phyloP scores from a whole-genome alignment of 2,797 vertebrate genomes.

The Natrix natrix region DNA sequence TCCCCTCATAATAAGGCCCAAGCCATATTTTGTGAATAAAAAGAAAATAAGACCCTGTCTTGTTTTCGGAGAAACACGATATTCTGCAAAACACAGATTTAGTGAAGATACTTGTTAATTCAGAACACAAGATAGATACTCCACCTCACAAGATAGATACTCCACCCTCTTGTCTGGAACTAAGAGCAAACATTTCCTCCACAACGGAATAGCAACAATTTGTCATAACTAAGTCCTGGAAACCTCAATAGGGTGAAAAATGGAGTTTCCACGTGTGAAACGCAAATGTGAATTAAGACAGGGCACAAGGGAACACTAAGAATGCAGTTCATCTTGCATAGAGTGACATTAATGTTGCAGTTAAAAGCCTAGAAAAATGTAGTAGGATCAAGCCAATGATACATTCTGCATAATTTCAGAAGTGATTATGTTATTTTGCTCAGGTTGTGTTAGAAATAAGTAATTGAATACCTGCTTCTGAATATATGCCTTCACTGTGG shows the following conservation, averaged over 20 bases:
- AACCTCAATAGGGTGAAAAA: neutral
- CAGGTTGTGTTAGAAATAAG: neutral
- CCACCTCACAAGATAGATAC: neutral
- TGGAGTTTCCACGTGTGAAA: neutral
- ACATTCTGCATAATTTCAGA: neutral
- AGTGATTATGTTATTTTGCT: neutral
- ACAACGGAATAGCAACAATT: neutral
- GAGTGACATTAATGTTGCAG: neutral
- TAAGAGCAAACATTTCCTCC: neutral
- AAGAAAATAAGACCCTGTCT: too few relatives aligned
- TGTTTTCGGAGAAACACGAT: too few relatives aligned
- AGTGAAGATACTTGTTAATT: neutral
- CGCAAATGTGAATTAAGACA: neutral
- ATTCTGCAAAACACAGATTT: neutral
- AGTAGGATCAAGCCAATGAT: neutral
- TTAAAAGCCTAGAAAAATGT: neutral
- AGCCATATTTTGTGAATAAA: too few relatives aligned
- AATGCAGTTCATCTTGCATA: neutral
- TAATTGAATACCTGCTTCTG: slow-evolving; percentile 71
- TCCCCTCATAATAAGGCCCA: too few relatives aligned
- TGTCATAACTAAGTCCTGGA: neutral
- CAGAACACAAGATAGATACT: neutral
- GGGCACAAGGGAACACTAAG: neutral
- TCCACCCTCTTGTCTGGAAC: neutral
- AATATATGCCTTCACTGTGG: slow-evolving; percentile 62